These are phyloP conservation scores for Lycocerus yunnanus DNA, from an alignment of 2,888 invertebrate genomes.

Conservation along the genomic window DNA sequence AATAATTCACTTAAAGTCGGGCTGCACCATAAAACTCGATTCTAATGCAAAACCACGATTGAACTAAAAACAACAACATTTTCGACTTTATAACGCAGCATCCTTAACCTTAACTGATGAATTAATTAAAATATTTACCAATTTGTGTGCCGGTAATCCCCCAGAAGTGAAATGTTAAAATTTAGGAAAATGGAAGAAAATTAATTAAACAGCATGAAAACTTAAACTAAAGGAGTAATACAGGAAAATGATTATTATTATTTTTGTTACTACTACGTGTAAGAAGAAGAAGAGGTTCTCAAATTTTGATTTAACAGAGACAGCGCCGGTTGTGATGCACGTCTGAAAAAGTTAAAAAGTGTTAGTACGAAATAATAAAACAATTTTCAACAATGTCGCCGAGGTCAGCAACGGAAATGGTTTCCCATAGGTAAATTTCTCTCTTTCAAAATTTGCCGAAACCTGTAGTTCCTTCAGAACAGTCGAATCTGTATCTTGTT, in stretches of 20 bases:
- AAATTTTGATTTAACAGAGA: slow-evolving; percentile 32
- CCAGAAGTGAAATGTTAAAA: slow-evolving; percentile 27
- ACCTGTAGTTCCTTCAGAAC: too few species aligned
- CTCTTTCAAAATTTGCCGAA: too few species aligned
- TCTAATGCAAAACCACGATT: neutral
- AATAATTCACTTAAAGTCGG: neutral
- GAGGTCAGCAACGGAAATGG: neutral
- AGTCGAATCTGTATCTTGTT: too few species aligned
- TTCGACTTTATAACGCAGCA: neutral
- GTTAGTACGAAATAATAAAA: slow-evolving; percentile 30
- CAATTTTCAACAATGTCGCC: slow-evolving; percentile 24
- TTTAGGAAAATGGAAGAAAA: slow-evolving; percentile 19
- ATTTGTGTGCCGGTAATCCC: slow-evolving; percentile 18
- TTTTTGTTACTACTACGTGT: slow-evolving; percentile 19
- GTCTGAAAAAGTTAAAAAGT: slow-evolving; percentile 47
- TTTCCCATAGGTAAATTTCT: neutral
- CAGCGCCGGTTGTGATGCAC: slow-evolving; percentile 40
- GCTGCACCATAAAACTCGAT: neutral
- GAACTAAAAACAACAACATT: neutral
- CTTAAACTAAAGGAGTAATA: slow-evolving; percentile 31
- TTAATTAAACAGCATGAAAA: slow-evolving; percentile 16
- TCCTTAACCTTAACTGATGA: neutral
- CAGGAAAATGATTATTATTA: slow-evolving; percentile 32
- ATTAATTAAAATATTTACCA: slow-evolving; percentile 23
- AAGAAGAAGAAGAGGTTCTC: slow-evolving; percentile 44